phyloP scores from a whole-genome alignment of 2,888 invertebrate species.

The Sesamia inferens region DNA sequence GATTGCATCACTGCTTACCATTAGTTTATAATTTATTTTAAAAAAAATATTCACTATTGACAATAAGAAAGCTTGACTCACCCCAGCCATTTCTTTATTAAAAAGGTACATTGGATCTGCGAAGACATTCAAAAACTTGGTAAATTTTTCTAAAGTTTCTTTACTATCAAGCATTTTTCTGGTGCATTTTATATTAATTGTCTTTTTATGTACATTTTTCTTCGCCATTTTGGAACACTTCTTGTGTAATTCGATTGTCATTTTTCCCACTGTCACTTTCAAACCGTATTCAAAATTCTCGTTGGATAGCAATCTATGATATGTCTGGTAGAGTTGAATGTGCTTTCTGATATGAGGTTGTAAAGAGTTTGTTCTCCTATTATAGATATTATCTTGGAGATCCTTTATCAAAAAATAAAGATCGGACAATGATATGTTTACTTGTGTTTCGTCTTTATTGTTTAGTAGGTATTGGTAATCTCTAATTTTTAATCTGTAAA shows the following conservation, averaged over 20 bases:
- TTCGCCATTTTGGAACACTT: constrained; percentile 23
- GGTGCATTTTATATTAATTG: constrained; percentile 13
- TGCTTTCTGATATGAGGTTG: background rate
- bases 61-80: constrained; percentile 47
- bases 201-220: background rate
- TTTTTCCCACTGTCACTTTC: constrained; percentile 36
- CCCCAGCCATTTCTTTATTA: constrained; percentile 73
- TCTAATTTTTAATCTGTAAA: constrained; percentile 65
- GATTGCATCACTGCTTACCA: too few relatives aligned
- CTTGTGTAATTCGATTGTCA: constrained; percentile 30
- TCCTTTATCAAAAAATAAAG: constrained; percentile 4
- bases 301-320: constrained; percentile 55
- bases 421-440: constrained; percentile 15
- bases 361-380: background rate
- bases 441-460: background rate
- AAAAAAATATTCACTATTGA: too few relatives aligned
- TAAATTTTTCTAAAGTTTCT: constrained; percentile 68
- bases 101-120: constrained; percentile 66
- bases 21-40: too few relatives aligned
- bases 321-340: constrained; percentile 45
- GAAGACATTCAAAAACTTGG: constrained; percentile 70
- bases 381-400: background rate
- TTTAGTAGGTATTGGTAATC: constrained; percentile 65
- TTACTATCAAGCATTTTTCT: constrained; percentile 55
- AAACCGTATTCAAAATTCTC: constrained; percentile 46